These are phyloP conservation scores for Belonocnema kinseyi DNA, from an alignment of 1,140 invertebrate species.

Conservation along the genomic window DNA sequence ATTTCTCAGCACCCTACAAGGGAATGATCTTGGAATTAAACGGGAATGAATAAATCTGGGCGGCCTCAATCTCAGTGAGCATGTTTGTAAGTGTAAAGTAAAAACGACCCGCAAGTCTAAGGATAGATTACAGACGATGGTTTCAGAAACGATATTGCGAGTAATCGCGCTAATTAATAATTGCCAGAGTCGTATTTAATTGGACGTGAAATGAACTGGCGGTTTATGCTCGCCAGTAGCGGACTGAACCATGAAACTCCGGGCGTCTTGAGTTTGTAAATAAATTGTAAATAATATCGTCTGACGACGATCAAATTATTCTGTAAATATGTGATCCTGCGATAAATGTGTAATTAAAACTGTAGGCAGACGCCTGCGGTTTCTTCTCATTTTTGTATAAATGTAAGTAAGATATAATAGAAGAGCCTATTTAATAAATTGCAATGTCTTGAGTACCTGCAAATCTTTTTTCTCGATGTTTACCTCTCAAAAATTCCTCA, in stretches of 20 bases:
- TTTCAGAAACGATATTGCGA: slow-evolving; percentile 24
- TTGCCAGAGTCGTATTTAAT: slow-evolving; percentile 31
- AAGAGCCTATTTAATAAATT: slow-evolving; percentile 62
- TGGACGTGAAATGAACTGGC: slow-evolving; percentile 29
- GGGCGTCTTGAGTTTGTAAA: slow-evolving; percentile 43
- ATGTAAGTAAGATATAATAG: slow-evolving; percentile 62
- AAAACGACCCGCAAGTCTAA: slow-evolving; percentile 4
- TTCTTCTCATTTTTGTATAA: slow-evolving; percentile 67
- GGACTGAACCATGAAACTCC: slow-evolving; percentile 13
- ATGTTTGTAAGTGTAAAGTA: slow-evolving; percentile 36
- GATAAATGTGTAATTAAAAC: slow-evolving; percentile 28
- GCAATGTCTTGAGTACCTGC: slow-evolving; percentile 18
- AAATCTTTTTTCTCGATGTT: not conserved
- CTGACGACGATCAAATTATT: slow-evolving; percentile 10
- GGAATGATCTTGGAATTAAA: slow-evolving; percentile 57
- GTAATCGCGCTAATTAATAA: slow-evolving; percentile 30
- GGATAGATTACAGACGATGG: slow-evolving; percentile 28
- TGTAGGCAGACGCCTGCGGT: not conserved
- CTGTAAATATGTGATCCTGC: slow-evolving; percentile 26
- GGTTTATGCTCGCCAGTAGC: slow-evolving; percentile 8
- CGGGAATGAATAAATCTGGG: slow-evolving; percentile 21
- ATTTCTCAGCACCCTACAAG: slow-evolving; percentile 63
- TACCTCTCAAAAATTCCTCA: not conserved
- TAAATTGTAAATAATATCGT: slow-evolving; percentile 49
- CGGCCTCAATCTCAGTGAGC: slow-evolving; percentile 10